Evolutionary conservation across 2,888 invertebrate species (phyloP).

Genomic region (Pandemis heparana): DNA sequence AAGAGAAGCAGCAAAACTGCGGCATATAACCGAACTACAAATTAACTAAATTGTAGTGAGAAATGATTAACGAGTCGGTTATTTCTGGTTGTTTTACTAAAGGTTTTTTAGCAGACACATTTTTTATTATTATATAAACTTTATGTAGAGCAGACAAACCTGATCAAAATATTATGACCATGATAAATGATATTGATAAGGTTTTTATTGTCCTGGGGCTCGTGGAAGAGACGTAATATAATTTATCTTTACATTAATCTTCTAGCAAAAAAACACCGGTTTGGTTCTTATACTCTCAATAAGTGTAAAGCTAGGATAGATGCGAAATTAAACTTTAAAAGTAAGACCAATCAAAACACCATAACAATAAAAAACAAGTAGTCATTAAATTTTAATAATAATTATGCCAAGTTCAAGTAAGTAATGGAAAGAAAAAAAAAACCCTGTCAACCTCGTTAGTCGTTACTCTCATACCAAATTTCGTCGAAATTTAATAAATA

Average conservation of each 20-base stretch:
- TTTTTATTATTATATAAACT: background rate
- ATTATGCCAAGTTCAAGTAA: no score
- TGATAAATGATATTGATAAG: constrained; percentile 15
- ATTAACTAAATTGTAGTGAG: no score
- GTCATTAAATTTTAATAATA: no score
- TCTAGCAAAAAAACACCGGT: background rate
- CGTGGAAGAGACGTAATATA: background rate
- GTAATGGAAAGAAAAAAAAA: no score
- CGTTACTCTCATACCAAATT: no score
- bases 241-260: constrained; percentile 5
- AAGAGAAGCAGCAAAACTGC: no score
- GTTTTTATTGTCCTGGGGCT: constrained; percentile 2
- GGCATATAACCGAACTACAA: no score
- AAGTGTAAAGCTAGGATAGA: background rate
- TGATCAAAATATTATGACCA: constrained; percentile 5
- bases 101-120: background rate
- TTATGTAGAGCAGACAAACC: constrained; percentile 4
- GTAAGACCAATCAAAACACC: background rate
- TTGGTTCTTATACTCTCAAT: background rate
- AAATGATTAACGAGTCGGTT: background rate
- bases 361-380: no score
- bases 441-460: no score
- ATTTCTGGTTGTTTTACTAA: background rate
- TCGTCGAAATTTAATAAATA: no score
- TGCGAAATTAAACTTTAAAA: background rate